A percentile compares a stretch with the other conserved stretches of the same genome.
Evolutionary conservation across 2,888 invertebrate genomes (phyloP).

Genomic region (Anthoptus insignis): DNA sequence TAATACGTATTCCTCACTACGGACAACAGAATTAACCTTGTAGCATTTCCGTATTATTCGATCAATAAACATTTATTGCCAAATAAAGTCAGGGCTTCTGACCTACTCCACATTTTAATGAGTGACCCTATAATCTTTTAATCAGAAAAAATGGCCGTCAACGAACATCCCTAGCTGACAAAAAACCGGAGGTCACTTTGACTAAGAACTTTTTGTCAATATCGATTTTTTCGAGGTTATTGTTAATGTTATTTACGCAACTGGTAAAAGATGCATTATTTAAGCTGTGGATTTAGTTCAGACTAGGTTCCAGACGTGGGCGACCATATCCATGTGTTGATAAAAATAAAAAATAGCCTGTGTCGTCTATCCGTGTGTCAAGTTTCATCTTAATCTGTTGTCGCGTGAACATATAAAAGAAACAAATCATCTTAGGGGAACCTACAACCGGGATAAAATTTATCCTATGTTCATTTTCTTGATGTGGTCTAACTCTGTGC

Average conservation of each 20-base stretch:
- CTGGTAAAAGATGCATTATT: constrained; percentile 9
- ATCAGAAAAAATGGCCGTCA: constrained; percentile 64
- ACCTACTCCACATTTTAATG: constrained; percentile 56
- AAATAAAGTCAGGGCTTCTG: constrained; percentile 55
- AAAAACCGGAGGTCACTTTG: constrained; percentile 68
- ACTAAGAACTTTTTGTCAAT: constrained; percentile 59
- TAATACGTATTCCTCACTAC: too few species aligned
- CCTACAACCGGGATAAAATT: too few species aligned
- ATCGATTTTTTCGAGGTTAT: constrained; percentile 57
- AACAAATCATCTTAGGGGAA: too few species aligned
- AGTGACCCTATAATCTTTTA: constrained; percentile 58
- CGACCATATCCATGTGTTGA: too few species aligned
- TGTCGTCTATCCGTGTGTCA: too few species aligned
- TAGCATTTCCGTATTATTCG: constrained; percentile 29
- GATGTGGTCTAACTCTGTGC: too few species aligned
- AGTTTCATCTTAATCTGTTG: too few species aligned
- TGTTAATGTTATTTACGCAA: constrained; percentile 55
- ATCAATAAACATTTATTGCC: constrained; percentile 4
- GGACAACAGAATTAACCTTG: neutral
- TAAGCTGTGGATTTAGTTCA: constrained; percentile 19
- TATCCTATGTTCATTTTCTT: too few species aligned
- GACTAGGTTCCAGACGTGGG: too few species aligned
- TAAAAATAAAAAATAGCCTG: too few species aligned
- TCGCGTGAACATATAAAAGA: too few species aligned
- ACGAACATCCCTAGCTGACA: constrained; percentile 61